Evolutionary conservation across 2,797 vertebrate species (phyloP).

Genomic region (Leptodactylus fallax): DNA sequence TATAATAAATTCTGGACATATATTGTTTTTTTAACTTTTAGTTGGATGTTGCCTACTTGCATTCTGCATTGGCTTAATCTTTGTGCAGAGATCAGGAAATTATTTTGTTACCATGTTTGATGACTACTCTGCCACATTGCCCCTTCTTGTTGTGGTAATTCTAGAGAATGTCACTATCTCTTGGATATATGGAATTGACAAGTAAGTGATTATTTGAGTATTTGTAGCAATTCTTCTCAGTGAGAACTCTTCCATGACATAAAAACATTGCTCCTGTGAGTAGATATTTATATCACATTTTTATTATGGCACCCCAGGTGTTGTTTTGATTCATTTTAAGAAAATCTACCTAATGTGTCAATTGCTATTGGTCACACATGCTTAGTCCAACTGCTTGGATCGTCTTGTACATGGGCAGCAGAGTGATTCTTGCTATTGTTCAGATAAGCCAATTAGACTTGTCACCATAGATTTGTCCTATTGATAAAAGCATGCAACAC

Average conservation of each 20-base stretch:
- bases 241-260: no score
- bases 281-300: no score
- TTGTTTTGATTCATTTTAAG: no score
- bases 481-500: background rate
- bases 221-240: background rate
- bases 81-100: constrained; percentile 96
- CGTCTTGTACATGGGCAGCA: background rate
- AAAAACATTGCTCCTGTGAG: no score
- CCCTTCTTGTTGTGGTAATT: constrained; percentile 91
- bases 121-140: constrained; percentile 95
- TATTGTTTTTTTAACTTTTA: constrained; percentile 70
- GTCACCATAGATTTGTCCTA: no score
- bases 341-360: no score
- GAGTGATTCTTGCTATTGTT: background rate
- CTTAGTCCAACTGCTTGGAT: background rate
- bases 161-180: constrained; percentile 93
- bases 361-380: background rate
- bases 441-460: no score
- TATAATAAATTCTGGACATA: constrained; percentile 3
- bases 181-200: constrained; percentile 92
- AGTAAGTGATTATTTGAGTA: constrained; percentile 76
- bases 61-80: constrained; percentile 91
- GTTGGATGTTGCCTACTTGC: constrained; percentile 89
- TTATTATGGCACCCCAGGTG: no score
- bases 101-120: constrained; percentile 98